These are phyloP conservation scores for Sphaerodactylus townsendi DNA, from an alignment of 2,113 vertebrate species.

Conservation along the genomic window DNA sequence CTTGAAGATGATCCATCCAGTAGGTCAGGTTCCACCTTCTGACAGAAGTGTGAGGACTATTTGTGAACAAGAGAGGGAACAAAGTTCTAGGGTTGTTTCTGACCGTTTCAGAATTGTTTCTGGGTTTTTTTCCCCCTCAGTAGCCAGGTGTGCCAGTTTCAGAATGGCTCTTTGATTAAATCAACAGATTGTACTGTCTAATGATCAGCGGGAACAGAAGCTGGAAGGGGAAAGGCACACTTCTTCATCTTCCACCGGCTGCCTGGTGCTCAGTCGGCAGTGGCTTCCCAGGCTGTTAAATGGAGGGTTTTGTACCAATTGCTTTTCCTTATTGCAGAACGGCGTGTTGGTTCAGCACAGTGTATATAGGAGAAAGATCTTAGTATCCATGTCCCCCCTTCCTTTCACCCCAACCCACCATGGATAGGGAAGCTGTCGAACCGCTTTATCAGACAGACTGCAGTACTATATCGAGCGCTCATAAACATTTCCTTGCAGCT, in stretches of 20 bases:
- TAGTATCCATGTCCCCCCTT: not conserved
- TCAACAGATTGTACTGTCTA: constrained; percentile 26
- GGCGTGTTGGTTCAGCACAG: not conserved
- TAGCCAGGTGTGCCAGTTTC: not conserved
- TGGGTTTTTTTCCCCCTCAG: too few species aligned
- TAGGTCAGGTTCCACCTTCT: not conserved
- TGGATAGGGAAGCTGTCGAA: rapidly evolving
- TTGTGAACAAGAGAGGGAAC: too few species aligned
- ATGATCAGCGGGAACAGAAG: not conserved
- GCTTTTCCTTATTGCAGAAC: constrained; percentile 30
- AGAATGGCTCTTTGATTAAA: constrained; percentile 39
- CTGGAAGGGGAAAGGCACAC: constrained; percentile 7
- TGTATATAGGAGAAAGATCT: constrained; percentile 11
- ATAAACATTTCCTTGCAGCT: not conserved
- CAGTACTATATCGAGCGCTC: not conserved
- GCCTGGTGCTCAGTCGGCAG: constrained; percentile 25
- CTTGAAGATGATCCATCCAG: not conserved
- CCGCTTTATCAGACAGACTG: not conserved
- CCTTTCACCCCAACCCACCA: not conserved
- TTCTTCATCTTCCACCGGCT: not conserved
- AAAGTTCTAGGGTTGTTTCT: not conserved
- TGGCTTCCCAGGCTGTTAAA: rapidly evolving
- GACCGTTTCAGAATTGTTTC: not conserved
- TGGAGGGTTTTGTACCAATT: constrained; percentile 9
- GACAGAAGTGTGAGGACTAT: not conserved